phyloP scores from a whole-genome alignment of 2,797 vertebrate species.

The Typhlichthys subterraneus region DNA sequence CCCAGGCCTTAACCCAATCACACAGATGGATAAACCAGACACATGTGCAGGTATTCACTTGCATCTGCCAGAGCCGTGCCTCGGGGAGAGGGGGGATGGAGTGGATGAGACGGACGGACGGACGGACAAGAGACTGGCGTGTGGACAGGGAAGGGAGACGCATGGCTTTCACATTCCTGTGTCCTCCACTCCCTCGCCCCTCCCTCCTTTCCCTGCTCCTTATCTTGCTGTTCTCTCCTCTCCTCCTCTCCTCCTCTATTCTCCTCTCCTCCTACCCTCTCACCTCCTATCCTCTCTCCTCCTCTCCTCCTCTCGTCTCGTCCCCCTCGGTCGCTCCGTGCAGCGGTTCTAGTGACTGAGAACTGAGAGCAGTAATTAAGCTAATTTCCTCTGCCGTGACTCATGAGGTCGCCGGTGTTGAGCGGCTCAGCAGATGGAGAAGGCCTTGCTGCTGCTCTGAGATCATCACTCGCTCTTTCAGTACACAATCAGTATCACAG shows the following conservation, averaged over 20 bases:
- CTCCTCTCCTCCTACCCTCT: constrained; percentile 5
- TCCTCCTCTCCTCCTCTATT: background rate
- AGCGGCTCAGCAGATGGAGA: constrained; percentile 69
- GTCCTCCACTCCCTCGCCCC: background rate
- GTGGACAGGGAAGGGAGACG: too few relatives aligned
- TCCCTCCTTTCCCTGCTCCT: background rate
- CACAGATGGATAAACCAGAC: constrained; percentile 72
- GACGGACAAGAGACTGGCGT: constrained; percentile 12
- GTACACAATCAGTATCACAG: constrained; percentile 38
- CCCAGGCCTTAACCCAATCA: constrained; percentile 54
- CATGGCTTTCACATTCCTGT: background rate
- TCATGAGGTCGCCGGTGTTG: constrained; percentile 48
- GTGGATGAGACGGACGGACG: constrained; percentile 38
- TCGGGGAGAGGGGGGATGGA: constrained; percentile 25
- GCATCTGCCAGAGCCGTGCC: constrained; percentile 55
- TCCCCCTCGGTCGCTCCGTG: constrained; percentile 8
- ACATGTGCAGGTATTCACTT: constrained; percentile 68
- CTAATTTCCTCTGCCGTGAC: constrained; percentile 68
- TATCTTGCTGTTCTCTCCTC: too few relatives aligned
- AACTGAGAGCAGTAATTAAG: constrained; percentile 63
- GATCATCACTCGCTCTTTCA: constrained; percentile 74
- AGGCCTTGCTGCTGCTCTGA: constrained; percentile 53
- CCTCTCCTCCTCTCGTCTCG: background rate
- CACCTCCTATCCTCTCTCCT: constrained; percentile 1
- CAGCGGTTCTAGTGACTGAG: constrained; percentile 28